phyloP scores from a whole-genome alignment of 1,140 invertebrate genomes.

The Notospermus geniculatus region DNA sequence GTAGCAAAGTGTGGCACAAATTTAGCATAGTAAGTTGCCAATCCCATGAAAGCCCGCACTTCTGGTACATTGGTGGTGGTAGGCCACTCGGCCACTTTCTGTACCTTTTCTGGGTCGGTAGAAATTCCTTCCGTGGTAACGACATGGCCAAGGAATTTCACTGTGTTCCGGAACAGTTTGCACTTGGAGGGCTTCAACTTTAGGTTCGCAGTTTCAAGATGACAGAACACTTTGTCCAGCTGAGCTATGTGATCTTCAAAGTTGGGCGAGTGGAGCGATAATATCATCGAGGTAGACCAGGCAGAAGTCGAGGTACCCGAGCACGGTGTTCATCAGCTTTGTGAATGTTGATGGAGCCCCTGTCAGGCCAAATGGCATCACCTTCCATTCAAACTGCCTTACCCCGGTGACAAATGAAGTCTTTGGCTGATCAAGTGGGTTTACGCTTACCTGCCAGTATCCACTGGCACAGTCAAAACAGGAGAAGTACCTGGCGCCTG shows the following conservation, averaged over 20 bases:
- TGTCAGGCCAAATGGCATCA: no score
- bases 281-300: not conserved
- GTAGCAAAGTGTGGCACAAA: not conserved
- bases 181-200: conserved; percentile 1
- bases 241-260: not conserved
- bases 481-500: not conserved
- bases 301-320: not conserved
- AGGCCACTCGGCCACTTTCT: not conserved
- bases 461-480: not conserved
- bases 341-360: not conserved
- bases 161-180: not conserved
- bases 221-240: not conserved
- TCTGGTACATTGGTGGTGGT: not conserved
- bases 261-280: not conserved
- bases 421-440: not conserved
- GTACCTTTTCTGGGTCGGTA: not conserved
- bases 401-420: no score
- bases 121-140: not conserved
- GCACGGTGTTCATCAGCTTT: not conserved
- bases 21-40: not conserved
- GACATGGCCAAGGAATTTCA: not conserved
- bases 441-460: no score
- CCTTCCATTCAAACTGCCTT: no score
- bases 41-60: not conserved
- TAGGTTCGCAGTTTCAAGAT: not conserved